These are phyloP conservation scores for Coccyzus lansbergi DNA, from an alignment of 2,797 vertebrate species.

Conservation along the genomic window DNA sequence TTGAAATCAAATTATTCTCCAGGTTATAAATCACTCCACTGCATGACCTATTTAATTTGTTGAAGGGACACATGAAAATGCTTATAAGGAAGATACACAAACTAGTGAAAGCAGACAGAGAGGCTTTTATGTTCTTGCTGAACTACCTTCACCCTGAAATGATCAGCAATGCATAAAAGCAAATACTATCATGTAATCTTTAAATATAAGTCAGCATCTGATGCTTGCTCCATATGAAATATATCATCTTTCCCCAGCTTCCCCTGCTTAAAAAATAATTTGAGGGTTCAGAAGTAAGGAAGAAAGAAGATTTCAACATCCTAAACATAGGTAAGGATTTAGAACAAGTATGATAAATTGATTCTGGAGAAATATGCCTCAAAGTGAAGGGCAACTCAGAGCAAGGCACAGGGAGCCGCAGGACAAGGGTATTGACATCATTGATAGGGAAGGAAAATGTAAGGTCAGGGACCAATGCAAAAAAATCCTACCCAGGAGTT, in stretches of 20 bases:
- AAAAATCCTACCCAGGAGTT: background rate
- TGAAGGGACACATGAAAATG: background rate
- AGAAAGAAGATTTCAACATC: background rate
- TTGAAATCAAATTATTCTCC: slow-evolving; percentile 3
- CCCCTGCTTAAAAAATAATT: background rate
- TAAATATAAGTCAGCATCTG: background rate
- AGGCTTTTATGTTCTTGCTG: background rate
- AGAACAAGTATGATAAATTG: background rate
- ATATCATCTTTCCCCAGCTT: background rate
- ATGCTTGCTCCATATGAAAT: background rate
- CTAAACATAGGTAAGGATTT: background rate
- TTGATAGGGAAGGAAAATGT: background rate
- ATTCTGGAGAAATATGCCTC: background rate
- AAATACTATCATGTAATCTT: background rate
- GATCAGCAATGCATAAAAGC: background rate
- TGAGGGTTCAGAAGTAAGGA: background rate
- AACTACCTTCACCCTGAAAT: background rate
- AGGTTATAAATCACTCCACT: slow-evolving; percentile 13
- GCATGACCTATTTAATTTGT: slow-evolving; percentile 37
- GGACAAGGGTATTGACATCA: background rate
- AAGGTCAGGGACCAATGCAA: background rate
- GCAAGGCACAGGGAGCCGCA: background rate
- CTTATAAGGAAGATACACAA: background rate
- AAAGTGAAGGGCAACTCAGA: background rate
- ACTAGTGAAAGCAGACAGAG: background rate